Conservation (phyloP, 2,113 vertebrate genomes). For the Trochalopteron elliotii region DNA sequence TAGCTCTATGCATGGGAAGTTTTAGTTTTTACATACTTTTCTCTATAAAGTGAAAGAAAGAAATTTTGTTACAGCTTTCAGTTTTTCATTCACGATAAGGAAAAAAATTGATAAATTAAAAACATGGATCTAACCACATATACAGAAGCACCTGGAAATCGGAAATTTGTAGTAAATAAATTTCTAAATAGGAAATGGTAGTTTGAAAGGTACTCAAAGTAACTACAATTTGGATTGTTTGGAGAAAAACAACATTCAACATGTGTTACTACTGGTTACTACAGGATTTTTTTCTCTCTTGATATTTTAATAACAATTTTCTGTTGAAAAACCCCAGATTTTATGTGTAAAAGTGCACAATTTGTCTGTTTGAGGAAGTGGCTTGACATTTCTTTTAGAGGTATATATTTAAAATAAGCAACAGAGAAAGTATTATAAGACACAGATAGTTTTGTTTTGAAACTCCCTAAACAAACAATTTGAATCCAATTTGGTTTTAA, state of each 20-base stretch:
- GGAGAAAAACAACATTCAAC: neutral
- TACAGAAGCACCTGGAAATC: neutral
- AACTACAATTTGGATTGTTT: neutral
- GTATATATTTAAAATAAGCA: neutral
- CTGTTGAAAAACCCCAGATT: neutral
- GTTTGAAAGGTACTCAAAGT: neutral
- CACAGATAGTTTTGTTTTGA: neutral
- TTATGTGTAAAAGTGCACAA: neutral
- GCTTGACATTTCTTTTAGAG: neutral
- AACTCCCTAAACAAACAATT: neutral
- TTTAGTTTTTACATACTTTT: neutral
- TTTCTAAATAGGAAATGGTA: neutral
- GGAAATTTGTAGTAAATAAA: neutral
- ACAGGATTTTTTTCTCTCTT: neutral
- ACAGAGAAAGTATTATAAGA: neutral
- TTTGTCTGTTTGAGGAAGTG: neutral
- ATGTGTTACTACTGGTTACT: neutral
- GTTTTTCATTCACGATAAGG: neutral
- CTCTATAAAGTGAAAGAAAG: neutral
- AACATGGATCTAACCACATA: neutral
- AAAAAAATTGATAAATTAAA: neutral
- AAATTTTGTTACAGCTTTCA: neutral
- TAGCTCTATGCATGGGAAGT: neutral
- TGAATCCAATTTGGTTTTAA: neutral
- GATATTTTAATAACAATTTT: neutral